Evolutionary conservation across 2,113 vertebrate species (phyloP).

Genomic region (Pseudolaguvia tuberculata): DNA sequence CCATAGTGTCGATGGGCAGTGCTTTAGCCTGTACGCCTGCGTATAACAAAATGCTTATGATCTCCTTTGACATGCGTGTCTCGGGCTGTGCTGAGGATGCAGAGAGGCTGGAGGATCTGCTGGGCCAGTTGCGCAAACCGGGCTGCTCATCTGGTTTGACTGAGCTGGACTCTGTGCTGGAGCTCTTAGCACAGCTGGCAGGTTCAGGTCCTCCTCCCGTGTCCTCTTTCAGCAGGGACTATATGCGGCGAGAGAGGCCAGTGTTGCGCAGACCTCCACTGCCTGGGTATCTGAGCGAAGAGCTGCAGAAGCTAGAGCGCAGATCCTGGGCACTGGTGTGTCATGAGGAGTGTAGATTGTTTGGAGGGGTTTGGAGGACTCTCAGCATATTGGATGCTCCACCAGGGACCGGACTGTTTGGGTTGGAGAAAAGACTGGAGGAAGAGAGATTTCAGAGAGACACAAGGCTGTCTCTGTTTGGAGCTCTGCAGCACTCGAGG

Average conservation of each 20-base stretch:
- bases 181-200: constrained; percentile 83
- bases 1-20: background rate
- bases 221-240: constrained; percentile 74
- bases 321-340: constrained; percentile 74
- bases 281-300: constrained; percentile 79
- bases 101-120: constrained; percentile 79
- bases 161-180: constrained; percentile 75
- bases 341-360: constrained; percentile 73
- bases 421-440: constrained; percentile 63
- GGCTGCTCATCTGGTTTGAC: constrained; percentile 53
- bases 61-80: constrained; percentile 88
- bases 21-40: constrained; percentile 66
- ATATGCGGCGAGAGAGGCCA: constrained; percentile 74
- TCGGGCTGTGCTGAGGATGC: constrained; percentile 80
- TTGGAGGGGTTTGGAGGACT: constrained; percentile 66
- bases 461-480: constrained; percentile 83
- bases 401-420: constrained; percentile 79
- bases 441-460: constrained; percentile 83
- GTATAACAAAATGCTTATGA: constrained; percentile 87
- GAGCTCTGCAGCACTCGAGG: constrained; percentile 86
- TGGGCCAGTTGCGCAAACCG: constrained; percentile 69
- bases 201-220: constrained; percentile 77
- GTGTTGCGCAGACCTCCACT: constrained; percentile 74
- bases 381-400: constrained; percentile 81
- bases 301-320: constrained; percentile 79